A percentile compares a stretch with the other conserved stretches of the same genome.
phyloP scores from a whole-genome alignment of 2,888 invertebrate genomes.

The Poecilobothrus nobilitatus region DNA sequence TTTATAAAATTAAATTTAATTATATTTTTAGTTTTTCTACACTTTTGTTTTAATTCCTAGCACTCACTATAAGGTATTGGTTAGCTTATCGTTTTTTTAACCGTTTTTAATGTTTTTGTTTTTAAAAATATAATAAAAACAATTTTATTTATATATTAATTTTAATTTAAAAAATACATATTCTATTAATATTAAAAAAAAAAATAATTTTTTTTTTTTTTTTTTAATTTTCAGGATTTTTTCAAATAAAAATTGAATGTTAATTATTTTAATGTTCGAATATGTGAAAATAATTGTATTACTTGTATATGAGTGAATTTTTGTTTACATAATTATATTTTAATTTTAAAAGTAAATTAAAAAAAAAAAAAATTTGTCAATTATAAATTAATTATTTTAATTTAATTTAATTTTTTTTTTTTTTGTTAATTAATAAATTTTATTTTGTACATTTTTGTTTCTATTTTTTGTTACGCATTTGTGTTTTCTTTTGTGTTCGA shows the following conservation, averaged over 20 bases:
- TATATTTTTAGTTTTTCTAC: too few species aligned
- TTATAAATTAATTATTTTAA: too few species aligned
- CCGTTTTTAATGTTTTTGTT: too few species aligned
- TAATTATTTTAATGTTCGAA: background rate
- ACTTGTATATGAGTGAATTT: background rate
- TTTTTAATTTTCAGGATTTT: background rate
- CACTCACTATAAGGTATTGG: too few species aligned
- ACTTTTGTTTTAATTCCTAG: too few species aligned
- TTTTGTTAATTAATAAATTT: background rate
- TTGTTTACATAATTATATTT: too few species aligned
- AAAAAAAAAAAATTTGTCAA: background rate
- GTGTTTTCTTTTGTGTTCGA: background rate
- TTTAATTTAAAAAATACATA: too few species aligned
- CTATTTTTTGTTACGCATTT: too few species aligned
- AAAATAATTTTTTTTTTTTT: background rate
- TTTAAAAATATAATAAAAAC: background rate
- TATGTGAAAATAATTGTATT: constrained; percentile 1
- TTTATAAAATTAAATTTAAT: too few species aligned
- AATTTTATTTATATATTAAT: background rate
- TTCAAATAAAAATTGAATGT: background rate
- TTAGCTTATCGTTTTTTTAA: too few species aligned
- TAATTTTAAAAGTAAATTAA: background rate
- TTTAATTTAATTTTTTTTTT: background rate
- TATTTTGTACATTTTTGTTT: background rate
- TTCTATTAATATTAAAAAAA: background rate